Base-by-base conservation (phyloP, 2,888 invertebrate genomes). In the Tenthredo notha region DNA sequence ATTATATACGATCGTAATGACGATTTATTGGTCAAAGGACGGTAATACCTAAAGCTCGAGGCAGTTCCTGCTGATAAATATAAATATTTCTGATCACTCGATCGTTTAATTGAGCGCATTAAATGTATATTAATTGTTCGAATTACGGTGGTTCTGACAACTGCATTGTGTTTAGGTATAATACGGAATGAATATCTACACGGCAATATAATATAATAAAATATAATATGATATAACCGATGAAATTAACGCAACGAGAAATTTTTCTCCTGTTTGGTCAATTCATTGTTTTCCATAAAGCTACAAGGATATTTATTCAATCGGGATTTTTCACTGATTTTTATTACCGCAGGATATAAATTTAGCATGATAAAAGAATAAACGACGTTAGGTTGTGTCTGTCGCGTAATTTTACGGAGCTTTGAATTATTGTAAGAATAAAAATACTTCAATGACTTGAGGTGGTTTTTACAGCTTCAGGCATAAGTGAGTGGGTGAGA, bases 81-180 rank as follows among this genome's bases (percentile, higher is more conserved):
- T 74, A 43, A 43, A 67, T 67, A 67, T 43, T 1, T 43, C n/a
- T 40, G 72, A 43, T 74, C 72, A 43, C 43, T 74, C 72, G 72
- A 74, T 74, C 72, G 72, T n/a, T 74, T 40, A 74, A 74, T 74
- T 74, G 43, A 40, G 40, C 43, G 72, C 21, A 43, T 67, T 67
- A 33, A 67, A 67, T 67, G 29, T 74, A 74, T 74, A 74, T 74
- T 74, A 74, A 74, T 74, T 2, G 25, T 74, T n/a, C 40, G 25
- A 74, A 74, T 74, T 43, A 43, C 72, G 72, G n/a, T 29, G 33
- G 6, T 18, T 74, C 43, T 25, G 72, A 74, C 40, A 43, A 74
- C 21, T 74, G 40, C 40, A 74, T 74, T 74, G 40, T 21, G n/a
- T 43, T 21, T 12, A 12, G 47, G 15, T 25, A 43, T 21, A 67